A percentile compares a stretch with the other conserved stretches of the same genome.
Conservation (phyloP, 2,797 vertebrate genomes). For the Hypotaenidia philippensis region DNA sequence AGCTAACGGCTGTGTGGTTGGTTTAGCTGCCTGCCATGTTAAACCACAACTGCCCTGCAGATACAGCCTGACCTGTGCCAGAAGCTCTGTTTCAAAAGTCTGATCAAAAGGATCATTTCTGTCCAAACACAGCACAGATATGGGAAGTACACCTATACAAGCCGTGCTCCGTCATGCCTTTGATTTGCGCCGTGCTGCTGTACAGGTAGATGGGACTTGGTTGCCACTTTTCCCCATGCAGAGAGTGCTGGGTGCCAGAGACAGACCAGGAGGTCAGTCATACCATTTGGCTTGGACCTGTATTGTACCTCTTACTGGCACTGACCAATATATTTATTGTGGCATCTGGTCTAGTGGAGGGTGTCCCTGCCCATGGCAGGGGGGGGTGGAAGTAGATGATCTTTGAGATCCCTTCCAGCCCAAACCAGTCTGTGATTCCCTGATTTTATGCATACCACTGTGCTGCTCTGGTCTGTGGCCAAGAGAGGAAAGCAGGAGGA, state of each 20-base stretch:
- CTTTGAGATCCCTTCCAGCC: no score
- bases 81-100: neutral
- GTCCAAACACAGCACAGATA: neutral
- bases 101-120: neutral
- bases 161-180: neutral
- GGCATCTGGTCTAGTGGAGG: no score
- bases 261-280: neutral
- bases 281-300: neutral
- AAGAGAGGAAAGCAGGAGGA: constrained; percentile 21
- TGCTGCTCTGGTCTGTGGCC: constrained; percentile 6
- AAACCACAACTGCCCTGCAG: neutral
- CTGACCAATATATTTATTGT: neutral
- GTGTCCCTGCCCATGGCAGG: no score
- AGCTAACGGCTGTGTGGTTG: no score
- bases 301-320: neutral
- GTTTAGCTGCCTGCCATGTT: no score
- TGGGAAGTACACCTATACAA: rapidly evolving
- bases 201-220: rapidly evolving
- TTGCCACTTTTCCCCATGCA: neutral
- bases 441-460: neutral
- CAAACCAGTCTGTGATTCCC: no score
- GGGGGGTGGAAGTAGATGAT: no score
- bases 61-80: neutral
- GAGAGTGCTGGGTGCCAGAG: neutral
- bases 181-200: rapidly evolving